Evolutionary conservation across 1,140 invertebrate species (phyloP).

Genomic region (Agrypnia vestita): DNA sequence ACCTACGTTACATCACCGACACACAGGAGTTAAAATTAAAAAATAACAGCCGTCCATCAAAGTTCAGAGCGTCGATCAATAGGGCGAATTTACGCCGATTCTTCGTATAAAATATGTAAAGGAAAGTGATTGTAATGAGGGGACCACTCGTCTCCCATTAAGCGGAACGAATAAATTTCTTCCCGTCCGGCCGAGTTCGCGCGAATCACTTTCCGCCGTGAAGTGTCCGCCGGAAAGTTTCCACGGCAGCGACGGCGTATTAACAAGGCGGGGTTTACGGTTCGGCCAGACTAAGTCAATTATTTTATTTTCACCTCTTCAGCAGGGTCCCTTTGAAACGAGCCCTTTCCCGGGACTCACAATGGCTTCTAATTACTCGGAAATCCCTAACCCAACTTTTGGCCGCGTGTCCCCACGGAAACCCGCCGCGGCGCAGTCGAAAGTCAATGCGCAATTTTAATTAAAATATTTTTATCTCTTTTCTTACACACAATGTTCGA

Average conservation of each 20-base stretch:
- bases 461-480: slow-evolving; percentile 30
- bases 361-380: slow-evolving; percentile 59
- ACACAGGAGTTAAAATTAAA: too few species aligned
- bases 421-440: background rate
- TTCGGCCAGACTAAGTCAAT: slow-evolving; percentile 51
- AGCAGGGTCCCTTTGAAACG: slow-evolving; percentile 33
- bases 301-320: slow-evolving; percentile 59
- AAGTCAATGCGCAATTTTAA: slow-evolving; percentile 23
- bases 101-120: too few species aligned
- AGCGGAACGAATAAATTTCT: too few species aligned
- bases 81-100: too few species aligned
- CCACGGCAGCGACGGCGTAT: background rate
- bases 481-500: background rate
- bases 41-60: too few species aligned
- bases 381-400: slow-evolving; percentile 50
- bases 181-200: too few species aligned
- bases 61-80: too few species aligned
- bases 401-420: slow-evolving; percentile 11
- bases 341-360: slow-evolving; percentile 33
- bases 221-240: too few species aligned
- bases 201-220: too few species aligned
- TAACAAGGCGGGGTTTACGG: slow-evolving; percentile 13
- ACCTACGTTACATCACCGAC: too few species aligned
- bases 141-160: too few species aligned
- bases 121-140: too few species aligned